Percentiles rank a stretch among this genome's conserved stretches.
Conservation (phyloP, 2,113 vertebrate species). For the Elephas maximus region DNA sequence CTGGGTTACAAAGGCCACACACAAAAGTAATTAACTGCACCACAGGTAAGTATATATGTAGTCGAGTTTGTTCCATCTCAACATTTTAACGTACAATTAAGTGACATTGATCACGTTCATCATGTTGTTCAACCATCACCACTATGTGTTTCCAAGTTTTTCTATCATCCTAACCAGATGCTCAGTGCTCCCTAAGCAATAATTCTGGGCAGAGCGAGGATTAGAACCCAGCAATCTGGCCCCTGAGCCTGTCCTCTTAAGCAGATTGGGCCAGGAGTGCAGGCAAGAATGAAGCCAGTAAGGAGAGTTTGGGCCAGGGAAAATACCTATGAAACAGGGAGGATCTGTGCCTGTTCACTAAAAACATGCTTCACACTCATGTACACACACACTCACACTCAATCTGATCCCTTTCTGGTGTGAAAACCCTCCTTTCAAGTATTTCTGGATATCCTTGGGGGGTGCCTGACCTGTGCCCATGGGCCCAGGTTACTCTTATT, state of each 20-base stretch:
- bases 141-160: too few species aligned
- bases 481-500: background rate
- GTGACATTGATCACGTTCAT: background rate
- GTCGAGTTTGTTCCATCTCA: background rate
- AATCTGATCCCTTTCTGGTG: background rate
- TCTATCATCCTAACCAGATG: too few species aligned
- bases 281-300: background rate
- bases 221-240: background rate
- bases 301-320: background rate
- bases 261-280: background rate
- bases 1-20: too few species aligned
- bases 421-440: background rate
- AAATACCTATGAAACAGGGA: background rate
- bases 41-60: background rate
- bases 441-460: background rate
- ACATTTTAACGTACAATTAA: background rate
- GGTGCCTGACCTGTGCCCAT: background rate
- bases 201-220: background rate
- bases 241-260: background rate
- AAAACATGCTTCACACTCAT: background rate
- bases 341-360: background rate
- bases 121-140: background rate
- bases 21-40: too few species aligned
- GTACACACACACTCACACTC: background rate
- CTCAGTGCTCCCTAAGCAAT: too few species aligned